Evolutionary conservation across 2,113 vertebrate species (phyloP).

Genomic region (Fukomys damarensis): DNA sequence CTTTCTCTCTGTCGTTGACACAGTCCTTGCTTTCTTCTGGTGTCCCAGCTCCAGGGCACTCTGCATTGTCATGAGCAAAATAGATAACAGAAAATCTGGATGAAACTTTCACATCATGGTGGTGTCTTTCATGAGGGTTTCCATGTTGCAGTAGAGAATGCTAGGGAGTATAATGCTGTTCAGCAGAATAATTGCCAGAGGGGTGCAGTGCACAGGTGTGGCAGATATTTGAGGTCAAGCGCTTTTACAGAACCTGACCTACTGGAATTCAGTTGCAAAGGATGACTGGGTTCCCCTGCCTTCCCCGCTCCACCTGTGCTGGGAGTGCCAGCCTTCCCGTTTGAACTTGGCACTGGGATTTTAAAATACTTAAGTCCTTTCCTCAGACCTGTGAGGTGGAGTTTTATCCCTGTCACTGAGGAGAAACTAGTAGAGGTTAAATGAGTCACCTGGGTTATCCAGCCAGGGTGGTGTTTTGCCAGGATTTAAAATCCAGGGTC

Average conservation of each 20-base stretch:
- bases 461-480: not conserved
- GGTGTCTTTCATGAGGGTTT: not conserved
- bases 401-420: not conserved
- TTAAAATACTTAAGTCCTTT: not conserved
- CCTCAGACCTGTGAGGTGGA: not conserved
- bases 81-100: not conserved
- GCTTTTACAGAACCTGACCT: not conserved
- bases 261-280: not conserved
- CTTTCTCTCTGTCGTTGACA: not conserved
- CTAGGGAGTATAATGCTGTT: not conserved
- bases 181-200: not conserved
- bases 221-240: not conserved
- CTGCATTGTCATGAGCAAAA: not conserved
- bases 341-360: not conserved
- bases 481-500: not conserved
- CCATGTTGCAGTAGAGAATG: not conserved
- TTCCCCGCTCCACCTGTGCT: not conserved
- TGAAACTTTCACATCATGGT: not conserved
- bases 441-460: not conserved
- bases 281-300: not conserved
- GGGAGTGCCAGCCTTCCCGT: not conserved
- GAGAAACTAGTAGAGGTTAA: not conserved
- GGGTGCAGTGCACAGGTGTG: not conserved
- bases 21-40: not conserved
- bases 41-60: not conserved